Evolutionary conservation across 2,113 vertebrate species (phyloP).

Genomic region (Leucosticte australis): DNA sequence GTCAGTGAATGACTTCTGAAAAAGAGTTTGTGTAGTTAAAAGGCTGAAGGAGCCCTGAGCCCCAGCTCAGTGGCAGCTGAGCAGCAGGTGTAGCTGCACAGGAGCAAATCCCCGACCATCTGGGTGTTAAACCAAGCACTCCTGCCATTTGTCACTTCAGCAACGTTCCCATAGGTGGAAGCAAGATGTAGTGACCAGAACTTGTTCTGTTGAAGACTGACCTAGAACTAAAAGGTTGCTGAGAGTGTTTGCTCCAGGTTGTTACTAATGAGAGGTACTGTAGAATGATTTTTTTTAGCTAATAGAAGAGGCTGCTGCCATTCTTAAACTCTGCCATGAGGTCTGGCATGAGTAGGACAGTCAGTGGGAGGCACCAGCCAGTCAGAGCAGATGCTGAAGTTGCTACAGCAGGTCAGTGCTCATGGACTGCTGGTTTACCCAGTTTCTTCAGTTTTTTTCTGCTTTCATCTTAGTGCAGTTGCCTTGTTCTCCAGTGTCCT

Average conservation of each 20-base stretch:
- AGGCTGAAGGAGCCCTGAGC: neutral
- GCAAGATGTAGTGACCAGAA: neutral
- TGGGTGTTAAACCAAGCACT: neutral
- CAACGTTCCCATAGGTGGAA: neutral
- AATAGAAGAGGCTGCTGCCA: neutral
- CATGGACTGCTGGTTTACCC: neutral
- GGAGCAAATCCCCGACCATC: neutral
- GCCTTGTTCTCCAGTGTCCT: neutral
- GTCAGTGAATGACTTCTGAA: fast-evolving
- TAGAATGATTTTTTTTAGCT: neutral
- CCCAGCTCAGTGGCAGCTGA: neutral
- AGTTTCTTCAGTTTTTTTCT: neutral
- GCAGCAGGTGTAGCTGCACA: neutral
- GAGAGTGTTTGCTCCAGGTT: neutral
- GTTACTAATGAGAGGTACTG: neutral
- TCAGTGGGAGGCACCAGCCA: neutral
- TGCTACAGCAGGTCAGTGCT: neutral
- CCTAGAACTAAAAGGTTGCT: neutral
- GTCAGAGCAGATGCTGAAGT: neutral
- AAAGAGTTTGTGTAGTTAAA: neutral
- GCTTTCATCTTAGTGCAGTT: neutral
- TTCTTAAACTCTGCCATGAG: neutral
- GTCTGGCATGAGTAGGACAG: neutral
- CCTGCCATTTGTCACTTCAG: neutral
- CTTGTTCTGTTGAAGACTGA: neutral